Percentiles rank a stretch among this genome's conserved stretches.
phyloP scores from a whole-genome alignment of 1,140 invertebrate species.

The Ephestia elutella region DNA sequence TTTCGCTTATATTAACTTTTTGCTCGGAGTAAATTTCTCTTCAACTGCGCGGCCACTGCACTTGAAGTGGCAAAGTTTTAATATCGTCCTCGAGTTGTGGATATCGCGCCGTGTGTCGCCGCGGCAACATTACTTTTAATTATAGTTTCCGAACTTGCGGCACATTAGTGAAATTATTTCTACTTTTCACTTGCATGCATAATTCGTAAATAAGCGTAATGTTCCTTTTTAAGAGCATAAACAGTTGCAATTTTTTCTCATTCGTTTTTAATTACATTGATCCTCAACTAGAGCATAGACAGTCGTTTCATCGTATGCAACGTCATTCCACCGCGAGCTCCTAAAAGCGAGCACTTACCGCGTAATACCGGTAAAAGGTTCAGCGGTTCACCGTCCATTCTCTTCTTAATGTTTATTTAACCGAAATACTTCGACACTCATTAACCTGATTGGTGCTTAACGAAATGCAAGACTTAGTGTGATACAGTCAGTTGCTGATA shows the following conservation, averaged over 20 bases:
- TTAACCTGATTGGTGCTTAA: slow-evolving; percentile 57
- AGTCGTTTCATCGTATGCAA: slow-evolving; percentile 30
- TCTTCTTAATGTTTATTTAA: slow-evolving; percentile 65
- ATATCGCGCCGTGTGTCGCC: slow-evolving; percentile 22
- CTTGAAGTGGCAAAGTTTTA: slow-evolving; percentile 66
- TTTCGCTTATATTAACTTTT: slow-evolving; percentile 69
- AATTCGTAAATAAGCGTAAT: neutral
- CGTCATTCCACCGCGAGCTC: slow-evolving; percentile 37
- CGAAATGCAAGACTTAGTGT: slow-evolving; percentile 53
- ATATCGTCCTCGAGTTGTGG: slow-evolving; percentile 41
- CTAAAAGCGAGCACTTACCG: slow-evolving; percentile 51
- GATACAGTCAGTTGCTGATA: slow-evolving; percentile 32
- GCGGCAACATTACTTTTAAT: slow-evolving; percentile 30
- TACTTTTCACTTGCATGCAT: neutral
- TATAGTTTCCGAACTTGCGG: slow-evolving; percentile 30
- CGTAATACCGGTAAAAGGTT: slow-evolving; percentile 64
- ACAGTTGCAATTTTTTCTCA: too few species aligned
- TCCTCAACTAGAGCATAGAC: neutral
- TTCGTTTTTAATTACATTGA: too few species aligned
- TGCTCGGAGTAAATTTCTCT: slow-evolving; percentile 60
- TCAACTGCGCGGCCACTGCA: slow-evolving; percentile 51
- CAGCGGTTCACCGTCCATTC: slow-evolving; percentile 40
- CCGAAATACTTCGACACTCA: slow-evolving; percentile 58
- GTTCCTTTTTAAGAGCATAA: neutral
- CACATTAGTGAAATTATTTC: slow-evolving; percentile 6